Percentiles rank a stretch among this genome's conserved stretches.
Conservation (phyloP, 1,140 invertebrate species). For the Cotesia chilonis region DNA sequence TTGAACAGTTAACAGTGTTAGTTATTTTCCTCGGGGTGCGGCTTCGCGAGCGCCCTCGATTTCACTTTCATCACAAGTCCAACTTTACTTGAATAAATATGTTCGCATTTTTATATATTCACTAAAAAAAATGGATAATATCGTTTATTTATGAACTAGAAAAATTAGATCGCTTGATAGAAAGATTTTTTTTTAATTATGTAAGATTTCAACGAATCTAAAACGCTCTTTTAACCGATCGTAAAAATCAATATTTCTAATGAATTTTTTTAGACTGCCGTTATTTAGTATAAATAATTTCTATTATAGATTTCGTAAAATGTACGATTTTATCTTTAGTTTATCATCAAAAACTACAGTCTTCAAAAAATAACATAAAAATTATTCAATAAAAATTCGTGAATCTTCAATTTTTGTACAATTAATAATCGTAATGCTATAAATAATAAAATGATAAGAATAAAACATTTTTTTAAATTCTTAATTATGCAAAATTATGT, state of each 20-base stretch:
- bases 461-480: no score
- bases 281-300: no score
- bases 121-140: background rate
- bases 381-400: background rate
- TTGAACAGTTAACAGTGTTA: conserved; percentile 29
- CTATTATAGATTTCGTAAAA: no score
- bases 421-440: background rate
- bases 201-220: no score
- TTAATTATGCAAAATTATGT: no score
- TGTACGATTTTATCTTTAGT: no score
- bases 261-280: no score
- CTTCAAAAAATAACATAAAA: background rate
- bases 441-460: background rate
- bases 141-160: background rate
- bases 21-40: conserved; percentile 48
- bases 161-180: background rate
- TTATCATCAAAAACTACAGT: background rate
- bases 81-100: conserved; percentile 46
- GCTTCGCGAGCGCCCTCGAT: conserved; percentile 59
- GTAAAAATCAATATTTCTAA: no score
- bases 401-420: background rate
- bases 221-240: no score
- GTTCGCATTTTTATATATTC: background rate
- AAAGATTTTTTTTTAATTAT: no score
- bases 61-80: conserved; percentile 65